A percentile compares a stretch with the other conserved stretches of the same genome.
These are phyloP conservation scores for Aphidius colemani DNA, from an alignment of 2,888 invertebrate genomes.

Conservation along the genomic window DNA sequence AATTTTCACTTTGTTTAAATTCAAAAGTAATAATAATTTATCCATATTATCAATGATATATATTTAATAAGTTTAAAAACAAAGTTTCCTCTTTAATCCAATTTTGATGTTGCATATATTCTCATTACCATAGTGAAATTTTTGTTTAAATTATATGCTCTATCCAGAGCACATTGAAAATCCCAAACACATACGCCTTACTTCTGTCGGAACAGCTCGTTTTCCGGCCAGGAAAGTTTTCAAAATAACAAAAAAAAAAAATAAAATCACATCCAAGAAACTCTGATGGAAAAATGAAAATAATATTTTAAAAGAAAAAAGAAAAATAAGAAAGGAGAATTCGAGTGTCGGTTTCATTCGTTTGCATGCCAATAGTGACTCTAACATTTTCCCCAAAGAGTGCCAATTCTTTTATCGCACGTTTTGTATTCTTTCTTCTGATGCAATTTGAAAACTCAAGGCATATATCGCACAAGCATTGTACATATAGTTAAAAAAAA, in stretches of 20 bases:
- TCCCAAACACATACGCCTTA: conserved; percentile 31
- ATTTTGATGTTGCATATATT: no score
- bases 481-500: conserved; percentile 11
- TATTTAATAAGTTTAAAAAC: no score
- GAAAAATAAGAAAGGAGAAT: conserved; percentile 24
- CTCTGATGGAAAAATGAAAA: conserved; percentile 4
- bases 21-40: no score
- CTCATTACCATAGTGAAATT: no score
- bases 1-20: no score
- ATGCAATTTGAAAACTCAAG: conserved; percentile 31
- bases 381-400: conserved; percentile 22
- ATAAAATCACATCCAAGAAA: neutral
- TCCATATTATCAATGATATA: no score
- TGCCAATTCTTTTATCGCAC: conserved; percentile 14
- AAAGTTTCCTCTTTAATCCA: no score
- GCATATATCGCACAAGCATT: conserved; percentile 13
- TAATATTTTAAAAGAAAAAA: conserved; percentile 12
- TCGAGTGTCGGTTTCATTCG: conserved; percentile 31
- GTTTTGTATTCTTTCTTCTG: conserved; percentile 20
- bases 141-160: no score
- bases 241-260: neutral
- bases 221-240: conserved; percentile 15
- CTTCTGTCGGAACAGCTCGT: conserved; percentile 17
- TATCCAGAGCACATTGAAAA: conserved; percentile 11
- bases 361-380: conserved; percentile 32